Evolutionary conservation across 1,140 invertebrate genomes (phyloP).

Genomic region (Drosophila melanica): DNA sequence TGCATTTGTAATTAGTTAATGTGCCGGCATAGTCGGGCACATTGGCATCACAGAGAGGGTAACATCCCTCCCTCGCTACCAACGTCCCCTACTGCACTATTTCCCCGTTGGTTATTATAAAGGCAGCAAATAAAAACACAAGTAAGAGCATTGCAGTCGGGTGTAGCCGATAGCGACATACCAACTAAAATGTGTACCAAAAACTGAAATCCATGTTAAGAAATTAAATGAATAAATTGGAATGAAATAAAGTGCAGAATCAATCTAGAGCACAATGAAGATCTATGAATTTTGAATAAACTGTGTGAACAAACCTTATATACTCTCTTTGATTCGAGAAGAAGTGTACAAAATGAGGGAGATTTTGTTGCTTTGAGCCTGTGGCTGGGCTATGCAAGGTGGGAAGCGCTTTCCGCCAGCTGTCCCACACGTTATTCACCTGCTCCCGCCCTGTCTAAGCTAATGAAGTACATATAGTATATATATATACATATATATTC

Average conservation of each 20-base stretch:
- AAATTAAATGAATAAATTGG: no score
- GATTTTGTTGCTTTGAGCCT: conserved; percentile 11
- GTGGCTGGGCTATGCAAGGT: conserved; percentile 14
- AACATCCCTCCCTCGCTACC: not conserved
- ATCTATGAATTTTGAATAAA: no score
- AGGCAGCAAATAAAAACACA: not conserved
- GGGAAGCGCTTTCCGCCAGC: conserved; percentile 15
- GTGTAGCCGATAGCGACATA: no score
- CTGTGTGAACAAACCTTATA: no score
- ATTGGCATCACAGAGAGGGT: no score
- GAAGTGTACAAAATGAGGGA: not conserved
- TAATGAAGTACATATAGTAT: conserved; percentile 46
- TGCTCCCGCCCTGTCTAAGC: conserved; percentile 24
- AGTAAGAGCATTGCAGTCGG: not conserved
- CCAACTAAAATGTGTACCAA: no score
- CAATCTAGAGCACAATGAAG: no score
- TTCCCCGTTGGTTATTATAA: conserved; percentile 15
- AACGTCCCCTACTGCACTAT: no score
- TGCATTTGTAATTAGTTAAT: conserved; percentile 74
- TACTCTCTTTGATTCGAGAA: no score
- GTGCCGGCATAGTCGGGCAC: conserved; percentile 58
- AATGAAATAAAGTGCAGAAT: no score
- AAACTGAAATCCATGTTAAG: no score
- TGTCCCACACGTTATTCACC: conserved; percentile 29
- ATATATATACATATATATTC: no score